phyloP scores from a whole-genome alignment of 2,888 invertebrate genomes.

The Pyrocoelia pectoralis region DNA sequence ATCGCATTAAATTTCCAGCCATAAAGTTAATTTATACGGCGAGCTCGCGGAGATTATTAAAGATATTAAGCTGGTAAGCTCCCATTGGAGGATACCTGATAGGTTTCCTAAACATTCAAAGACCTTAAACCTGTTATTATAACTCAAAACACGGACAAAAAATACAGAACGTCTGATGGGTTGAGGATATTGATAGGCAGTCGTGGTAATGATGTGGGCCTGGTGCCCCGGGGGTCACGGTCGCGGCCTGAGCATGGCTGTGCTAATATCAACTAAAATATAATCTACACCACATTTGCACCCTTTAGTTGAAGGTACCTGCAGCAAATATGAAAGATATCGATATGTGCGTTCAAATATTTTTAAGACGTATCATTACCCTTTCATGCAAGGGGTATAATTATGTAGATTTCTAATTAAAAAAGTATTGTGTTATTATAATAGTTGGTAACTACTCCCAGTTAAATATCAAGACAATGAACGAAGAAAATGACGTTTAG shows the following conservation, averaged over 20 bases:
- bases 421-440: constrained; percentile 15
- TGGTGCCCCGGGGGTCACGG: constrained; percentile 44
- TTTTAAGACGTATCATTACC: background rate
- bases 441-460: constrained; percentile 6
- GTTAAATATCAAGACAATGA: background rate
- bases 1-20: constrained; percentile 55
- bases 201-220: constrained; percentile 44
- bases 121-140: constrained; percentile 55
- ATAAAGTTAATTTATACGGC: constrained; percentile 56
- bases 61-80: constrained; percentile 51
- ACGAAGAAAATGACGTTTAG: constrained; percentile 5
- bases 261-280: constrained; percentile 29
- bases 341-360: constrained; percentile 12
- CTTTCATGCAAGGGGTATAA: constrained; percentile 9
- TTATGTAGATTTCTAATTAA: constrained; percentile 17
- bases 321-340: constrained; percentile 21
- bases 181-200: constrained; percentile 42
- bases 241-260: constrained; percentile 38
- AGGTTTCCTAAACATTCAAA: constrained; percentile 47
- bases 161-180: constrained; percentile 42
- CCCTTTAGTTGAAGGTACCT: constrained; percentile 13
- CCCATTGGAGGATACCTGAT: constrained; percentile 47
- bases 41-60: constrained; percentile 53
- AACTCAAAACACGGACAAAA: constrained; percentile 52
- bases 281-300: constrained; percentile 22